These are phyloP conservation scores for Nematolebias whitei DNA, from an alignment of 2,113 vertebrate species.

Conservation along the genomic window DNA sequence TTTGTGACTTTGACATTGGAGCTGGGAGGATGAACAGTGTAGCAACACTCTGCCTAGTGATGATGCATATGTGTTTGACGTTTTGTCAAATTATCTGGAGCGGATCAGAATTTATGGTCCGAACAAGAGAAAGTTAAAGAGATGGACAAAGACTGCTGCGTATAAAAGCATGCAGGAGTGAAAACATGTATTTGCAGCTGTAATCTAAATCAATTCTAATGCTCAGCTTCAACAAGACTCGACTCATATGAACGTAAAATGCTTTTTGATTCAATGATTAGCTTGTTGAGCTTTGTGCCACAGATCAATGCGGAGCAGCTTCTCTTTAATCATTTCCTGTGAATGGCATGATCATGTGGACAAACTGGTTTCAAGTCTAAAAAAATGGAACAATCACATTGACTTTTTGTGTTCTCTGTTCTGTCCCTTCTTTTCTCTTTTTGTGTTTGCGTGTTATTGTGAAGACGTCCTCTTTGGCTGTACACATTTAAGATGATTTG, in stretches of 20 bases:
- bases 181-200: constrained; percentile 12
- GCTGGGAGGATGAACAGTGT: too few species aligned
- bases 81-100: too few species aligned
- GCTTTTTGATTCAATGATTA: constrained; percentile 31
- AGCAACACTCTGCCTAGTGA: too few species aligned
- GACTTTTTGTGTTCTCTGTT: constrained; percentile 62
- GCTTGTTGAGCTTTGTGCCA: constrained; percentile 49
- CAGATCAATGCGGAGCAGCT: constrained; percentile 58
- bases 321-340: constrained; percentile 64
- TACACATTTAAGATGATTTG: constrained; percentile 75
- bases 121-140: too few species aligned
- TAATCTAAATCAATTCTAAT: constrained; percentile 9
- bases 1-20: too few species aligned
- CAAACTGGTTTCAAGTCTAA: constrained; percentile 69
- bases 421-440: constrained; percentile 24
- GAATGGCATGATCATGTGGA: constrained; percentile 58
- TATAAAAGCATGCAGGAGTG: too few species aligned
- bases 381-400: constrained; percentile 47
- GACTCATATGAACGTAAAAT: neutral
- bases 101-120: too few species aligned
- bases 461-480: constrained; percentile 53
- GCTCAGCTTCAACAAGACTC: neutral
- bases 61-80: too few species aligned
- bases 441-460: constrained; percentile 39
- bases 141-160: too few species aligned